Evolutionary conservation across 1,140 invertebrate species (phyloP).

Genomic region (Goniozus legneri): DNA sequence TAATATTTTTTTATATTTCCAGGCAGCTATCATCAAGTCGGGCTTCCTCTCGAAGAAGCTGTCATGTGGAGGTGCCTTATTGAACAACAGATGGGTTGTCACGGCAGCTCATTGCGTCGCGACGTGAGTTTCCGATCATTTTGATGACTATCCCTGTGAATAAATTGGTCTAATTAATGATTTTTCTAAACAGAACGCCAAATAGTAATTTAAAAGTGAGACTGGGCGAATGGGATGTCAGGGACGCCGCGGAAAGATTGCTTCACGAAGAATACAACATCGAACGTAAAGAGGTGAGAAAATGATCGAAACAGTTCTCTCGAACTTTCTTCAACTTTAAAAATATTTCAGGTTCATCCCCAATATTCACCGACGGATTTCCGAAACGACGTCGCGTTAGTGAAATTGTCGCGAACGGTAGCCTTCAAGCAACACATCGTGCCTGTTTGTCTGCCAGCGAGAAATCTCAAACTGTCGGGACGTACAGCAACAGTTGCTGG

Average conservation of each 20-base stretch:
- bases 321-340: conserved; percentile 4
- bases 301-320: conserved; percentile 2
- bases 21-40: conserved; percentile 87
- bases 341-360: conserved; percentile 64
- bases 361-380: conserved; percentile 85
- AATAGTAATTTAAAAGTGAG: conserved; percentile 82
- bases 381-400: conserved; percentile 82
- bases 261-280: conserved; percentile 86
- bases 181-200: conserved; percentile 60
- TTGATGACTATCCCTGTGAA: conserved; percentile 1
- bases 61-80: conserved; percentile 85
- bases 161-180: conserved; percentile 7
- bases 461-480: conserved; percentile 72
- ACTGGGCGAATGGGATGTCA: conserved; percentile 87
- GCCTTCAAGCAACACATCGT: conserved; percentile 85
- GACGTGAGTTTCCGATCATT: conserved; percentile 64
- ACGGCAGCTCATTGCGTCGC: conserved; percentile 87
- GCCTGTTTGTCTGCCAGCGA: conserved; percentile 77
- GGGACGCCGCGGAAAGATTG: conserved; percentile 75
- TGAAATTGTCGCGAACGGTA: conserved; percentile 75
- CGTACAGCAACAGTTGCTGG: conserved; percentile 85
- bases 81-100: conserved; percentile 86
- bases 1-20: conserved; percentile 13
- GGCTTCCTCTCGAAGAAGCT: conserved; percentile 86
- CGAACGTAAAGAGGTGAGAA: conserved; percentile 76